Base-by-base conservation (phyloP, 2,888 invertebrate genomes). In the Ornithoptera priamus region DNA sequence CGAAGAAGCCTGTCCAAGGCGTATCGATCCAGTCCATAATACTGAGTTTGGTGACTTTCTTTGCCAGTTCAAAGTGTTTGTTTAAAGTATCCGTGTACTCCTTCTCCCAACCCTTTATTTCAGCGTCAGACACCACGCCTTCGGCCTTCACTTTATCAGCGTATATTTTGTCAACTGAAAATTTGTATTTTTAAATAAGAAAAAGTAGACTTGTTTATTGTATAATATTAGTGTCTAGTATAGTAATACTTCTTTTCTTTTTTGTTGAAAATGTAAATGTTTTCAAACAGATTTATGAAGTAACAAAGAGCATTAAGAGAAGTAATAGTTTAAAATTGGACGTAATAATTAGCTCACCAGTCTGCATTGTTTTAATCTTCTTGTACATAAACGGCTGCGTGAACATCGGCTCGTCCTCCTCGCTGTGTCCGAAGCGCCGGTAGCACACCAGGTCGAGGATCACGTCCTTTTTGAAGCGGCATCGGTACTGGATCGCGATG, bases 11-110 rank as follows among this genome's bases (percentile, higher is more conserved):
- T 46, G 97, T 97, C 99, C 99, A 99, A 0, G 98, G 98, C 7
- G 98, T 98, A 86, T 99, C 99, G 65, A 99, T 93, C 99, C 99
- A 99, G 81, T 98, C 97, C 90, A 97, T 96, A 88, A 98, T 98
- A 75, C 88, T 89, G 24, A 92, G 85, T 75, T 87, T 90, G 53
- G 89, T 90, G 67, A 90, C 75, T 75, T 91, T 90, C 82, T 90
- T 91, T 59, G 90, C 82, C n/a, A 91, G 80, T 60, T 90, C 92
- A 71, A 91, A 92, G 78, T 92, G 91, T 62, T 75, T 71, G 80
- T 89, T 90, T 63, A 92, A 76, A 0, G 91, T 90, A 72, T 88
- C 88, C 79, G 80, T 77, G 76, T 92, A 92, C 70, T 91, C 90
- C 71, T 88, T 88, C 79, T 90, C 87, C 90, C 90, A 90, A 0